A percentile compares a stretch with the other conserved stretches of the same genome.
These are phyloP conservation scores for Ovis canadensis DNA, from an alignment of 2,113 vertebrate species.

Conservation along the genomic window DNA sequence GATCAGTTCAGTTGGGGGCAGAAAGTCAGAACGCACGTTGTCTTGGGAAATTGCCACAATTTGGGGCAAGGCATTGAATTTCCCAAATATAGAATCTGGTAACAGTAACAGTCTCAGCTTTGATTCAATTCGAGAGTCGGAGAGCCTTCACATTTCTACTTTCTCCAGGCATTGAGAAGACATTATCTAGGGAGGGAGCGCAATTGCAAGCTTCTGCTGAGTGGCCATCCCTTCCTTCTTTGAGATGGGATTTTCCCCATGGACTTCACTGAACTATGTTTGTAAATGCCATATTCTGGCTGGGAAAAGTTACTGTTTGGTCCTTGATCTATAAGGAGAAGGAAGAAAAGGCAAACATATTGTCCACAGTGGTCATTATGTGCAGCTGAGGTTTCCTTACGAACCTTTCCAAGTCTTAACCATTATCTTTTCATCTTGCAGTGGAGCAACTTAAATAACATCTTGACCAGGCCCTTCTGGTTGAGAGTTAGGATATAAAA, in stretches of 20 bases:
- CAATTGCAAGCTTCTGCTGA: neutral
- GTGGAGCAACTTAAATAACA: neutral
- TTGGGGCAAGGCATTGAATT: neutral
- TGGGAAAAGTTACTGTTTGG: neutral
- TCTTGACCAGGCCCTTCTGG: neutral
- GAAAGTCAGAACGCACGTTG: neutral
- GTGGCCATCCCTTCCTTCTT: neutral
- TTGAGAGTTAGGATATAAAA: neutral
- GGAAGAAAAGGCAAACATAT: neutral
- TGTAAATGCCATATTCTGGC: neutral
- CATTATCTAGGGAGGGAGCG: neutral
- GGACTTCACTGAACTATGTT: neutral
- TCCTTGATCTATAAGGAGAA: neutral
- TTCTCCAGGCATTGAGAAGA: neutral
- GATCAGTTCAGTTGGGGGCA: neutral
- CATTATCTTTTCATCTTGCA: neutral
- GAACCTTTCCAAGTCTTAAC: neutral
- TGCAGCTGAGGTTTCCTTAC: neutral
- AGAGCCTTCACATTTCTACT: neutral
- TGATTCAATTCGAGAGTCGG: neutral
- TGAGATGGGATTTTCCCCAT: neutral
- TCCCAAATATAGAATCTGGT: neutral
- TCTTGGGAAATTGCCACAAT: neutral
- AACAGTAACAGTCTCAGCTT: neutral
- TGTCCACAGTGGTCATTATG: neutral